Conservation (phyloP, 2,888 invertebrate genomes). For the Brachynemurus nebulosus region DNA sequence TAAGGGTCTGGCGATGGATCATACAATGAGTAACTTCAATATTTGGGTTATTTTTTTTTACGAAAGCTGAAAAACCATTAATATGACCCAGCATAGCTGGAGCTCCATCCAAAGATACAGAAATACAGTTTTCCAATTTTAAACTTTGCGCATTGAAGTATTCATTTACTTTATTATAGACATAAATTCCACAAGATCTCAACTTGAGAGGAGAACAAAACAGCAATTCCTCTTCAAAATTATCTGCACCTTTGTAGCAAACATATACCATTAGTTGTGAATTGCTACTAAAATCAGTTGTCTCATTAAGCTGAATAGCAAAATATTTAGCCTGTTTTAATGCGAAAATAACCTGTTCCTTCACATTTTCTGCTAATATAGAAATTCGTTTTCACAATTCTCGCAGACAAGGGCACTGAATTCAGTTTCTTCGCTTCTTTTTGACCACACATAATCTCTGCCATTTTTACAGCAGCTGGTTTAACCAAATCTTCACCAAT, state of each 20-base stretch:
- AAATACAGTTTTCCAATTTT: constrained; percentile 19
- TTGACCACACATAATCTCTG: constrained; percentile 17
- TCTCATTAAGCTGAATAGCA: constrained; percentile 19
- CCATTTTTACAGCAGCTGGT: constrained; percentile 19
- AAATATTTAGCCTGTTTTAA: constrained; percentile 17
- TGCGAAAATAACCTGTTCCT: constrained; percentile 19
- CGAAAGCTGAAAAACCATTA: constrained; percentile 20
- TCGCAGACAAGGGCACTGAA: constrained; percentile 15
- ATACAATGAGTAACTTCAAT: constrained; percentile 19
- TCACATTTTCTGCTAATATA: constrained; percentile 18
- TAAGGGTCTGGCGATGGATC: constrained; percentile 19
- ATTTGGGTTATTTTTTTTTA: constrained; percentile 17
- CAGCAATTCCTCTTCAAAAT: constrained; percentile 15
- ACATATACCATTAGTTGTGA: constrained; percentile 16
- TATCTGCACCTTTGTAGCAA: constrained; percentile 15
- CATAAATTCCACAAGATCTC: constrained; percentile 16
- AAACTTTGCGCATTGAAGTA: constrained; percentile 16
- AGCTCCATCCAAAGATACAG: constrained; percentile 18
- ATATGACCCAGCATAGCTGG: constrained; percentile 18
- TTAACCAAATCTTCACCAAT: constrained; percentile 20
- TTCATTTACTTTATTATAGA: constrained; percentile 18
- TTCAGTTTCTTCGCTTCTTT: constrained; percentile 14
- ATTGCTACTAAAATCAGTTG: constrained; percentile 18
- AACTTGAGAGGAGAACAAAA: constrained; percentile 18
- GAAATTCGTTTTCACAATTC: constrained; percentile 15